Percentiles rank a stretch among this genome's conserved stretches.
Evolutionary conservation across 2,888 invertebrate genomes (phyloP).

Genomic region (Sinodicranocentrus sp.): DNA sequence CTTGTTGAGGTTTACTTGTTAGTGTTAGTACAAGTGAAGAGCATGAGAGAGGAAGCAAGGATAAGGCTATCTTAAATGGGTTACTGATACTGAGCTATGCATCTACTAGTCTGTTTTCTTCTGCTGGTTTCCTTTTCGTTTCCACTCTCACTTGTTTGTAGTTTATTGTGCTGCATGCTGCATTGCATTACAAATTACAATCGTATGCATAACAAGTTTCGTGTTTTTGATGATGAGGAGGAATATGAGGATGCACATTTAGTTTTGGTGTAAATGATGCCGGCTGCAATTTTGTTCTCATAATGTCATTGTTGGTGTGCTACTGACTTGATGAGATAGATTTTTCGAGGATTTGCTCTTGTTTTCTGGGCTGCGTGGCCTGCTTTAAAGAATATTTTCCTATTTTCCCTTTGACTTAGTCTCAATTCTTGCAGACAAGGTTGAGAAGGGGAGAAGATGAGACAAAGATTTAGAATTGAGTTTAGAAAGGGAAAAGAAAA

Average conservation of each 20-base stretch:
- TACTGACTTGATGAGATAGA: not conserved
- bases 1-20: no score
- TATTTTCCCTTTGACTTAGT: not conserved
- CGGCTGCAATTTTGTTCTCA: not conserved
- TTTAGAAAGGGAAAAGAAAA: conserved; percentile 5
- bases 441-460: no score
- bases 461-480: not conserved
- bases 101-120: no score
- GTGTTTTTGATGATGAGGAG: no score
- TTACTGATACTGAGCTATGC: no score
- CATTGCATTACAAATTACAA: no score
- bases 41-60: no score
- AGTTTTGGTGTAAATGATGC: not conserved
- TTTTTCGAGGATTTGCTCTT: not conserved
- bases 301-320: not conserved
- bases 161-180: not conserved
- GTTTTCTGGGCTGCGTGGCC: not conserved
- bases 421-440: not conserved
- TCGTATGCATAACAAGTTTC: no score
- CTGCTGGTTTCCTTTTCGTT: not conserved
- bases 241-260: not conserved
- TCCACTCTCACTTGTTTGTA: not conserved
- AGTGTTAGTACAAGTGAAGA: no score
- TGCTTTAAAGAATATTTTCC: not conserved
- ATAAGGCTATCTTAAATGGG: no score